These are phyloP conservation scores for Cinclus cinclus DNA, from an alignment of 2,113 vertebrate genomes.

Conservation along the genomic window DNA sequence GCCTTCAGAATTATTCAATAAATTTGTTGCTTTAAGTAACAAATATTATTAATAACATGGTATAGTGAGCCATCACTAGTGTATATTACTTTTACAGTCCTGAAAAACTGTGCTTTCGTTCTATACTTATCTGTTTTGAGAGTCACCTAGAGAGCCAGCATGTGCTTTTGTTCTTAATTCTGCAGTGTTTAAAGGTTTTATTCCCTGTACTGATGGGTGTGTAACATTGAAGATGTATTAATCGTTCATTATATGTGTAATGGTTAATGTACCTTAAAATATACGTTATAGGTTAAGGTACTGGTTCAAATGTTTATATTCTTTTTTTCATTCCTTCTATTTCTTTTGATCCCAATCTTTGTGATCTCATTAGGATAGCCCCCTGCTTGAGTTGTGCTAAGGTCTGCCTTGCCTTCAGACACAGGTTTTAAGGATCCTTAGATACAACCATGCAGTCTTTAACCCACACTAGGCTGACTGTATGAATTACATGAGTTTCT, in stretches of 20 bases:
- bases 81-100: not conserved
- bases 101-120: not conserved
- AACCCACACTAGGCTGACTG: not conserved
- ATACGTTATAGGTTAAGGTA: not conserved
- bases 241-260: rapidly evolving
- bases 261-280: not conserved
- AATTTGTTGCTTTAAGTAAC: not conserved
- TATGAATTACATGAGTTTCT: not conserved
- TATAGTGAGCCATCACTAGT: not conserved
- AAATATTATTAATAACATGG: not conserved
- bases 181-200: not conserved
- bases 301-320: not conserved
- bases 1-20: not conserved
- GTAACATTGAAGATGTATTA: not conserved
- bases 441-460: not conserved
- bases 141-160: not conserved
- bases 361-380: not conserved
- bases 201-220: not conserved
- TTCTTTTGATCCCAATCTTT: not conserved
- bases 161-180: not conserved
- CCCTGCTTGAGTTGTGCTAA: not conserved
- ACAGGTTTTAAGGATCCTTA: not conserved
- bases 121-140: not conserved
- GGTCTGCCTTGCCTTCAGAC: not conserved
- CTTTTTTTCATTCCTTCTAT: not conserved